phyloP scores from a whole-genome alignment of 2,797 vertebrate genomes.

The Kryptopterus vitreolus region DNA sequence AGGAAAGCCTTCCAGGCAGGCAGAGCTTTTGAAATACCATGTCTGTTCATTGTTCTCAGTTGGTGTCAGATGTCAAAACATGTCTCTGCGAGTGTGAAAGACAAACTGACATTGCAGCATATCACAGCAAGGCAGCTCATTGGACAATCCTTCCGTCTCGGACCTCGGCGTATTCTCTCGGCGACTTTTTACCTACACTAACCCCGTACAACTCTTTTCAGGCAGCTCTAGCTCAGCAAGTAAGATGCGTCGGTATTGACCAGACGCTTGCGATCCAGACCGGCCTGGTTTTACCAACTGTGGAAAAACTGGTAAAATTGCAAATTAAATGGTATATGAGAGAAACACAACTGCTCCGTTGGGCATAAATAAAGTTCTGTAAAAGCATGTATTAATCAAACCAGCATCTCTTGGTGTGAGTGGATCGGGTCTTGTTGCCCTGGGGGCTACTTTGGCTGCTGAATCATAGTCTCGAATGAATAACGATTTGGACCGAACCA shows the following conservation, averaged over 20 bases:
- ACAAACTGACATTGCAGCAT: constrained; percentile 7
- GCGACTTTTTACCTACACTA: background rate
- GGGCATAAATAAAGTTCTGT: constrained; percentile 23
- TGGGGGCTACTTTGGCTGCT: constrained; percentile 15
- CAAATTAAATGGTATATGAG: background rate
- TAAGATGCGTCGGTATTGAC: background rate
- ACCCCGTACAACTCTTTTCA: constrained; percentile 23
- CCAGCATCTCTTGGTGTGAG: background rate
- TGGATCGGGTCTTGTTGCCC: constrained; percentile 17
- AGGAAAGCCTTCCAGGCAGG: constrained; percentile 48
- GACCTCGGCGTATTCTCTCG: constrained; percentile 17
- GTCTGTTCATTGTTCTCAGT: constrained; percentile 65
- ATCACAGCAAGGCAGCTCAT: constrained; percentile 28
- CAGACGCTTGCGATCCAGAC: background rate
- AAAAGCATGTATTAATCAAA: constrained; percentile 28
- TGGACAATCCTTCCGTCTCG: constrained; percentile 18
- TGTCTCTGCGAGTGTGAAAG: constrained; percentile 29
- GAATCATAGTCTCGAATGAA: constrained; percentile 39
- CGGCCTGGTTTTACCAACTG: background rate
- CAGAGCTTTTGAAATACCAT: constrained; percentile 65
- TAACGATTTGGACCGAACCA: constrained; percentile 29
- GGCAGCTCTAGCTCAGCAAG: background rate
- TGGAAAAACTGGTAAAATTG: background rate
- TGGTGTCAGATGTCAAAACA: constrained; percentile 68
- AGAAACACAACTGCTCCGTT: background rate